Conservation (phyloP, 2,797 vertebrate genomes). For the Lepus oiostolus region DNA sequence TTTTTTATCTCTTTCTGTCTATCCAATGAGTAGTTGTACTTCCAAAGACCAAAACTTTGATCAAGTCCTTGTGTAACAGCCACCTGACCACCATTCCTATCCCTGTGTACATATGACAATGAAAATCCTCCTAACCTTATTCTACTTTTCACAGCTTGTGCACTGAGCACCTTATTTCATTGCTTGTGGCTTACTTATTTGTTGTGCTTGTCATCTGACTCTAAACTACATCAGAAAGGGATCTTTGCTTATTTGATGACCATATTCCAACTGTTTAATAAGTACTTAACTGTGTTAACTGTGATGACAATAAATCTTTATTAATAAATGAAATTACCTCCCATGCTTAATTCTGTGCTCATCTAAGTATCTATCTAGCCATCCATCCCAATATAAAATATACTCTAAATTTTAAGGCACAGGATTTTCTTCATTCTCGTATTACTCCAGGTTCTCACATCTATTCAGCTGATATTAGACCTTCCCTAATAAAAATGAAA, state of each 20-base stretch:
- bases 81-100: neutral
- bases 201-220: neutral
- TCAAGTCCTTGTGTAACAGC: neutral
- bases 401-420: neutral
- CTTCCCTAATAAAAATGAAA: neutral
- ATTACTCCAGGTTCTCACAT: neutral
- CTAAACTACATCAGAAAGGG: neutral
- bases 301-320: neutral
- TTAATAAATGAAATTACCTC: neutral
- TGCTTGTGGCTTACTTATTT: neutral
- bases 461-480: neutral
- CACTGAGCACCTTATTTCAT: neutral
- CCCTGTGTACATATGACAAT: neutral
- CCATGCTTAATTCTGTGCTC: neutral
- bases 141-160: neutral
- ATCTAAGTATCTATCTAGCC: neutral
- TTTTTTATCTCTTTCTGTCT: constrained; percentile 40
- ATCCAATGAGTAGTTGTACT: neutral
- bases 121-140: neutral
- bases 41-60: neutral
- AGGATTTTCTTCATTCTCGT: neutral
- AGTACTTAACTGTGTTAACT: neutral
- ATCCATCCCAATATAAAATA: neutral
- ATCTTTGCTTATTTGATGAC: neutral
- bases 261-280: neutral